Base-by-base conservation (phyloP, 2,888 invertebrate species). In the Alitta virens region DNA sequence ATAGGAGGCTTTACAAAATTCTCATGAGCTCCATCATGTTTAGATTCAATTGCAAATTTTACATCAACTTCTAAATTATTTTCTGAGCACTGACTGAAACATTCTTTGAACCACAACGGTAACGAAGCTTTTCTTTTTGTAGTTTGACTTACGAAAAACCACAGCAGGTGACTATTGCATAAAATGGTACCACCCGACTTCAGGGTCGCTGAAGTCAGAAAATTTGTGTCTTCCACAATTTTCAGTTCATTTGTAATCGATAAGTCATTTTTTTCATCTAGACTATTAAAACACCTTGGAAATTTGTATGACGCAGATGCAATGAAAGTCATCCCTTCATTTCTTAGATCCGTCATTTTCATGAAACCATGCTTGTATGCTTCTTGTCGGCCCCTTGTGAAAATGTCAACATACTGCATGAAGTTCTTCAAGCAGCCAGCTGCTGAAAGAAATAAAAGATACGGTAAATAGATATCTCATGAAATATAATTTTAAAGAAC, bases 41-140 rank as follows among this genome's bases (percentile, higher is more conserved):
- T 33, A 5, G 33, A 7, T 33, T 33, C 33, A 33, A 33, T 33
- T 7, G 5, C 33, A 33, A 33, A 33, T 7, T 33, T 33, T 33
- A 5, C 33, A 33, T 5, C n/a, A 5, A 5, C 21, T 46, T 21
- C n/a, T 46, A n/a, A n/a, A 5, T n/a, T 7, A 18, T 9, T 46
- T 5, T n/a, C 7, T 46, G 46, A n/a, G 9, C 3, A 7, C 3
- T 5, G 46, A 12, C n/a, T 46, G 23, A 40, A 56, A 16, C 43
- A 25, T 12, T 56, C 56, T 23, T 43, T 40, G 25, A 56, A 56
- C 56, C 56, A 56, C 16, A 25, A 16, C 5, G 56, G 56, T 24
- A 56, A 16, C 7, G 16, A 1, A 9, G 56, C 56, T 18, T 56
- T 56, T 18, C 24, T 18, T 18, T 43, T 21, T 1, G 56, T 42